Conservation (phyloP, 1,140 invertebrate genomes). For the Drosophila rhopaloa region DNA sequence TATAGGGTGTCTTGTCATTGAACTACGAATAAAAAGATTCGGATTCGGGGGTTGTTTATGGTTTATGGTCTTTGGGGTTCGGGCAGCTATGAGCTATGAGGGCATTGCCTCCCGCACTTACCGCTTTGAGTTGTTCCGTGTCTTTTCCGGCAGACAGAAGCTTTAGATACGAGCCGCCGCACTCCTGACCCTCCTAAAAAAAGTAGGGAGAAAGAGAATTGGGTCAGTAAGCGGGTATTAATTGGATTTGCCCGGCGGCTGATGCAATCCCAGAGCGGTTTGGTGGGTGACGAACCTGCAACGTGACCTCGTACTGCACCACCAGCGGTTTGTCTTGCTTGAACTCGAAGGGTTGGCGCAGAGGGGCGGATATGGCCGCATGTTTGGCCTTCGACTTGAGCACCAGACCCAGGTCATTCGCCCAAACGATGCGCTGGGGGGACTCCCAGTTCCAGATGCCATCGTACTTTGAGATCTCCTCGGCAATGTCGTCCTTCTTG, state of each 20-base stretch:
- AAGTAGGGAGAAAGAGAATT: slow-evolving; percentile 27
- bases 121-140: slow-evolving; percentile 89
- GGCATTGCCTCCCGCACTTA: slow-evolving; percentile 41
- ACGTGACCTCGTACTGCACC: slow-evolving; percentile 96
- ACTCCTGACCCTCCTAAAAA: slow-evolving; percentile 95
- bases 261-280: slow-evolving; percentile 59
- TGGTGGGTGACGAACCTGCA: slow-evolving; percentile 85
- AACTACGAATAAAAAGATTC: slow-evolving; percentile 86
- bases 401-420: slow-evolving; percentile 94
- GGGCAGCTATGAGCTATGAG: background rate
- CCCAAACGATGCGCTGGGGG: slow-evolving; percentile 90
- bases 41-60: slow-evolving; percentile 30
- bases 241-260: slow-evolving; percentile 71
- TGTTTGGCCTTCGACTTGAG: slow-evolving; percentile 98
- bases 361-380: slow-evolving; percentile 94
- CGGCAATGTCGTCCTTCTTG: slow-evolving; percentile 96
- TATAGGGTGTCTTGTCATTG: slow-evolving; percentile 98
- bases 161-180: slow-evolving; percentile 99
- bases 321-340: slow-evolving; percentile 92
- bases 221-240: slow-evolving; percentile 69
- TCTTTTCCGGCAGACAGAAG: slow-evolving; percentile 90
- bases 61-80: slow-evolving; percentile 7
- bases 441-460: slow-evolving; percentile 93
- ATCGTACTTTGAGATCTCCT: slow-evolving; percentile 97
- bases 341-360: slow-evolving; percentile 94